Base-by-base conservation (phyloP, 2,797 vertebrate genomes). In the Antennarius maculatus region DNA sequence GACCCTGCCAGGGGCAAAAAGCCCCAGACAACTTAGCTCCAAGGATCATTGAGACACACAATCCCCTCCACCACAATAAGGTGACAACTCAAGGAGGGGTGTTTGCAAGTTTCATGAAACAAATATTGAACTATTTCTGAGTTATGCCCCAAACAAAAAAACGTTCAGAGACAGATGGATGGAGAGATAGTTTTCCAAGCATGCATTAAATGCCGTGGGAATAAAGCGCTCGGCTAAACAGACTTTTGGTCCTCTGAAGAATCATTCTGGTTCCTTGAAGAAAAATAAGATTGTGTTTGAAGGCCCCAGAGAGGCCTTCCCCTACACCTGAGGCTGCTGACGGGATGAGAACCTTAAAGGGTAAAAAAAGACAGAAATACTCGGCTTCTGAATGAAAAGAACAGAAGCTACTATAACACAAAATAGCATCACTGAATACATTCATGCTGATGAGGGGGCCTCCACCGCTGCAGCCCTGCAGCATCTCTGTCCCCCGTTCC, bases 401-500 rank as follows among this genome's bases (percentile, higher is more conserved):
- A 55, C 12, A 61, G 37, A 49, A 63, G 46, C 1, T 0, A 54
- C 58, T 45, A 5, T 28, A 41, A 39, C 7, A 6, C 7, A 75
- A 55, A 70, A 77, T 43, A 79, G 48, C 37, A 2, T 28, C 53
- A 28, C 41, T 51, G 55, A 79, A 69, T 56, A 62, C 45, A 34
- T 17, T 51, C 60, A 68, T 51, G 60, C 66, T 14, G 11, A 43
- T 34, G 65, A 71, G 54, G 9, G 9, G 52, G 16, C 49, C 51
- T 58, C 27, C 55, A 53, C 16, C 69, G 34, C 60, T 63, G 74
- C 18, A 52, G 58, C 45, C 51, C 43, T 27, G 55, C 29, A 6
- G 67, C 58, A 48, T 73, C 59, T 58, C 54, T 64, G 42, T 71
- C 67, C 73, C 67, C 71, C 74, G 76, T 80, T 81, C 63, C 55